Evolutionary conservation across 92 coral and sea anemone species (phyloP).

Genomic region (Phenganax marumi): DNA sequence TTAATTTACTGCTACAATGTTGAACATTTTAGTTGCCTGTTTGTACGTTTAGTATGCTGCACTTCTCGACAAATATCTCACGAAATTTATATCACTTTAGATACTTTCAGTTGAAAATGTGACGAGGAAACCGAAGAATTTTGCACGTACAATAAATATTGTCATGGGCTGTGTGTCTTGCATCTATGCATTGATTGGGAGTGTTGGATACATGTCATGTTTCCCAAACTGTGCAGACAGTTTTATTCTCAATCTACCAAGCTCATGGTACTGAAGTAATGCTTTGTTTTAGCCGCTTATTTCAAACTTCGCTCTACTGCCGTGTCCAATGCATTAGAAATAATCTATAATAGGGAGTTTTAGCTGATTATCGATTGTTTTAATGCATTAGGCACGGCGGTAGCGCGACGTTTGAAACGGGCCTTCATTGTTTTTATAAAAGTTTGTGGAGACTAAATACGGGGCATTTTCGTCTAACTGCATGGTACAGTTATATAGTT

Average conservation of each 20-base stretch:
- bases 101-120: conserved; percentile 31
- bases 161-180: not conserved
- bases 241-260: conserved; percentile 28
- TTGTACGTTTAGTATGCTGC: no score
- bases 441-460: no score
- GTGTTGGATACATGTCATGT: conserved; percentile 15
- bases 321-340: not conserved
- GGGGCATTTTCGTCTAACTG: no score
- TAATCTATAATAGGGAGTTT: no score
- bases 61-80: no score
- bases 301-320: no score
- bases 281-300: not conserved
- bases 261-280: not conserved
- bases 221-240: conserved; percentile 11
- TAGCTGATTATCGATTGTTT: no score
- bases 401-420: no score
- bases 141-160: conserved; percentile 4
- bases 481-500: not conserved
- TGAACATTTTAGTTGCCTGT: no score
- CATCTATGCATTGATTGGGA: not conserved
- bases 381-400: no score
- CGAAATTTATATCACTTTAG: not conserved
- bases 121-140: not conserved
- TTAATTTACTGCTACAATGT: not conserved
- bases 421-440: no score